Conservation (phyloP, 2,113 vertebrate genomes). For the Vulpes vulpes region DNA sequence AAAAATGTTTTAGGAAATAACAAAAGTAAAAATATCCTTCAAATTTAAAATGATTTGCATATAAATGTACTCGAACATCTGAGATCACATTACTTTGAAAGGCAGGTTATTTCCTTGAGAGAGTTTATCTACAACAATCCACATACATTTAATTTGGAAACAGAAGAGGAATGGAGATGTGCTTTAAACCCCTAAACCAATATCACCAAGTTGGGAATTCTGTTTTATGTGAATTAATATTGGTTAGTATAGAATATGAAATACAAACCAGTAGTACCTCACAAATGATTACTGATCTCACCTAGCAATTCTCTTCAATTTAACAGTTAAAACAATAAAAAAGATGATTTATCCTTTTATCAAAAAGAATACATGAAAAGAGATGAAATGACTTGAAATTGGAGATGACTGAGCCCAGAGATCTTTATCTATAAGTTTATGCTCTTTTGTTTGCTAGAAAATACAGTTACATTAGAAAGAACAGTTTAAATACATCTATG, state of each 20-base stretch:
- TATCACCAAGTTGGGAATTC: background rate
- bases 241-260: background rate
- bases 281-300: background rate
- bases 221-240: background rate
- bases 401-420: background rate
- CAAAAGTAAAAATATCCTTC: background rate
- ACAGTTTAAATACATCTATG: background rate
- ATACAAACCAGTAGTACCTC: conserved; percentile 16
- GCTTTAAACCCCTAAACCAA: conserved; percentile 33
- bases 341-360: background rate
- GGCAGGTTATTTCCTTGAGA: background rate
- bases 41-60: conserved; percentile 21
- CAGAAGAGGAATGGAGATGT: background rate
- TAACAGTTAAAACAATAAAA: background rate
- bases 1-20: conserved; percentile 36
- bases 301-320: conserved; percentile 24
- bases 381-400: conserved; percentile 8
- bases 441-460: background rate
- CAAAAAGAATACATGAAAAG: background rate
- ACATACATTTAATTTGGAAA: conserved; percentile 26
- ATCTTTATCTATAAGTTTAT: background rate
- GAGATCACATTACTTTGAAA: conserved; percentile 22
- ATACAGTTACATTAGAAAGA: background rate
- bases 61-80: background rate
- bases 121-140: conserved; percentile 23